Base-by-base conservation (phyloP, 2,888 invertebrate genomes). In the Dasypolia templi region DNA sequence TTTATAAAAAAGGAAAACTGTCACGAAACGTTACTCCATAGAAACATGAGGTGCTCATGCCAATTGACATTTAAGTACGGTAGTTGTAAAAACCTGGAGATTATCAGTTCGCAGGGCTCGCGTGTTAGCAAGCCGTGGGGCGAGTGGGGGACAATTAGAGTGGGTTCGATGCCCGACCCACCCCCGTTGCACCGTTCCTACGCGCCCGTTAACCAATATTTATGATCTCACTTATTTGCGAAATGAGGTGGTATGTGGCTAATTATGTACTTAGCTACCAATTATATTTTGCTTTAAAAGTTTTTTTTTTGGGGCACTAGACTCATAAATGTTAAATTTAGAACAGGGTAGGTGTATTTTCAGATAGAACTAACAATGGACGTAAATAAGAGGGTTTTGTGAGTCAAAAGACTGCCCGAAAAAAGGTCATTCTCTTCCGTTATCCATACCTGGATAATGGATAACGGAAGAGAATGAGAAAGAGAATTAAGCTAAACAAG, bases 141-240 rank as follows among this genome's bases (percentile, higher is more conserved):
- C 75, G 81, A 66, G 82, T 65, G 79, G 81, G 69, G 75, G 79
- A 78, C 82, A 82, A 85, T 85, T 85, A 86, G 69, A 66, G 65
- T 73, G 75, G 56, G 86, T 86, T 84, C 83, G 76, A 75, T 58
- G 77, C 77, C 77, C 84, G 80, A 65, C 76, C 74, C 79, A 75
- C 82, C 76, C 76, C 79, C 79, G 56, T 62, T 83, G 82, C 77
- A 84, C 75, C 75, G 75, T 56, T 73, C 74, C 73, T 65, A 75
- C 79, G 71, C 84, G 75, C 81, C 84, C 75, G 84, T 84, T 83
- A 86, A 77, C 73, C 76, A 82, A 72, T 74, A 72, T 82, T 79
- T 74, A 80, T 76, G 82, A 69, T 77, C 70, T 32, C 51, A 61
- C 44, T 53, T 72, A 80, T 83, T 81, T 62, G 74, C 74, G 69